phyloP scores from a whole-genome alignment of 1,140 invertebrate genomes.

The Ectropis grisescens region DNA sequence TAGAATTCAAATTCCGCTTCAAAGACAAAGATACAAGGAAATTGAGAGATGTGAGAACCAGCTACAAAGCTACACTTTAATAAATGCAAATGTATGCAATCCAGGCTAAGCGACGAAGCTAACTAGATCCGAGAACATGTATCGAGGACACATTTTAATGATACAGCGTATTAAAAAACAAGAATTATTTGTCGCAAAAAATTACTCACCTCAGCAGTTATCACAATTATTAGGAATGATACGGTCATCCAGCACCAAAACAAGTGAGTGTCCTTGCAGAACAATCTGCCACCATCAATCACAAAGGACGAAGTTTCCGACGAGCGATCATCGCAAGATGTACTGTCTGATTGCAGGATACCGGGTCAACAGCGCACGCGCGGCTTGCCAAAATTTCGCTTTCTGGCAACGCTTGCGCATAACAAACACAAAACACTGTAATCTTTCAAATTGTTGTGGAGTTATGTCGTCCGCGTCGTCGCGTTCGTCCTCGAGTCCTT shows the following conservation, averaged over 20 bases:
- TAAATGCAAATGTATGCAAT: too few relatives aligned
- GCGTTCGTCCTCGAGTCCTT: constrained; percentile 35
- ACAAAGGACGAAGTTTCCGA: constrained; percentile 30
- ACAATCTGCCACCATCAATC: constrained; percentile 29
- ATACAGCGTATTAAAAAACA: too few relatives aligned
- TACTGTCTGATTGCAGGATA: constrained; percentile 28
- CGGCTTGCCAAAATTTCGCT: constrained; percentile 56
- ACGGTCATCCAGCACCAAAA: constrained; percentile 15
- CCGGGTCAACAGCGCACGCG: constrained; percentile 17
- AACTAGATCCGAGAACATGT: too few relatives aligned
- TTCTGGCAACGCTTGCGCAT: constrained; percentile 32
- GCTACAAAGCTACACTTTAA: too few relatives aligned
- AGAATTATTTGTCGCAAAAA: too few relatives aligned
- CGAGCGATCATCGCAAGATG: constrained; percentile 40
- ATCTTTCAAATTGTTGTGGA: constrained; percentile 19
- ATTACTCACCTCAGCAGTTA: constrained; percentile 20
- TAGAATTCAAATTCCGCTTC: too few relatives aligned
- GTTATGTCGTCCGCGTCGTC: constrained; percentile 16
- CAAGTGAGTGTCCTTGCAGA: constrained; percentile 16
- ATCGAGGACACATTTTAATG: too few relatives aligned
- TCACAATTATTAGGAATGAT: constrained; percentile 17
- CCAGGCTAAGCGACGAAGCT: too few relatives aligned
- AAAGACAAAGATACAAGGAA: too few relatives aligned
- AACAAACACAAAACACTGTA: constrained; percentile 32
- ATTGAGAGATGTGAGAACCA: too few relatives aligned